These are phyloP conservation scores for human DNA, from an alignment of 2,113 vertebrate genomes.

Conservation along the genomic window GRCh38 chr12:119861501-119862000, in stretches of 20 bases:
- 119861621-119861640: background rate
- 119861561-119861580: too few relatives aligned
- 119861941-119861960: background rate
- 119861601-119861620: background rate
- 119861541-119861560: too few relatives aligned
- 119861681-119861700: background rate
- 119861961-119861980: background rate
- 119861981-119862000: too few relatives aligned
- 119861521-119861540: too few relatives aligned
- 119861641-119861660: background rate
- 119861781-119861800: background rate
- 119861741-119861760: background rate
- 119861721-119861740: conserved; percentile 8
- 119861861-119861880: background rate
- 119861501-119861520: too few relatives aligned
- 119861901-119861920: background rate
- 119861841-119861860: background rate
- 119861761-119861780: background rate
- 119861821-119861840: conserved; percentile 18
- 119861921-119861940: background rate
- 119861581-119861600: too few relatives aligned
- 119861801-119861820: background rate
- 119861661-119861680: background rate
- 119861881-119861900: background rate
- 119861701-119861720: background rate